Conservation (phyloP, 2,797 vertebrate genomes). For the Poeciliopsis paucimaculata region DNA sequence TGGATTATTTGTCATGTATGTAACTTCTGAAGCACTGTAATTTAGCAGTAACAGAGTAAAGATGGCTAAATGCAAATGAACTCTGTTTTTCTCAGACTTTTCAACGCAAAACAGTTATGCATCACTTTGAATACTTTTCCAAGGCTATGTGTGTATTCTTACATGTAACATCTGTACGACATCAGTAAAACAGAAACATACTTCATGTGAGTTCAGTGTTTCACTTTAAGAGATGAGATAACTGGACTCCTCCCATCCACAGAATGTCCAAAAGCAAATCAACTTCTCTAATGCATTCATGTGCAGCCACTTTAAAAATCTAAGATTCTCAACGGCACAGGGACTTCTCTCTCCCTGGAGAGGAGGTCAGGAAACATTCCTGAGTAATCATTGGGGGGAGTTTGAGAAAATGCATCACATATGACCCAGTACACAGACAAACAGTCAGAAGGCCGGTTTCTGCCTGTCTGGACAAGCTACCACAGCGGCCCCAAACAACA, state of each 20-base stretch:
- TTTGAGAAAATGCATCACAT: slow-evolving; percentile 59
- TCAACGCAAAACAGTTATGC: neutral
- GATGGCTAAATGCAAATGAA: neutral
- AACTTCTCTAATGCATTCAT: slow-evolving; percentile 21
- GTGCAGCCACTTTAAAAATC: slow-evolving; percentile 15
- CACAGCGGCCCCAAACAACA: neutral
- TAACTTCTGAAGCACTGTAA: neutral
- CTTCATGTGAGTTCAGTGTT: slow-evolving; percentile 1
- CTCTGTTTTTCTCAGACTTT: neutral
- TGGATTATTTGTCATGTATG: neutral
- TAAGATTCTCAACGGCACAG: slow-evolving; percentile 11
- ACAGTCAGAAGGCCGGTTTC: slow-evolving; percentile 1
- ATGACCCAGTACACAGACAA: slow-evolving; percentile 47
- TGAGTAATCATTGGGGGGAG: slow-evolving; percentile 44
- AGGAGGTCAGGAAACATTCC: slow-evolving; percentile 55
- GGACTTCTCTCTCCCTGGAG: slow-evolving; percentile 19
- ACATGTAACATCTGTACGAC: neutral
- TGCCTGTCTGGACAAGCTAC: slow-evolving; percentile 61
- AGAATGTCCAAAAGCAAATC: slow-evolving; percentile 14
- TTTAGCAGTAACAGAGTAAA: neutral
- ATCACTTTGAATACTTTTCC: neutral
- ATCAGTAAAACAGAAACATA: neutral
- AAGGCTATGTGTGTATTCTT: neutral
- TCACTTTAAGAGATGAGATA: slow-evolving; percentile 41
- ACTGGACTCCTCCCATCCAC: slow-evolving; percentile 18